Base-by-base conservation (phyloP, 2,113 vertebrate genomes). In the Sturnus vulgaris region DNA sequence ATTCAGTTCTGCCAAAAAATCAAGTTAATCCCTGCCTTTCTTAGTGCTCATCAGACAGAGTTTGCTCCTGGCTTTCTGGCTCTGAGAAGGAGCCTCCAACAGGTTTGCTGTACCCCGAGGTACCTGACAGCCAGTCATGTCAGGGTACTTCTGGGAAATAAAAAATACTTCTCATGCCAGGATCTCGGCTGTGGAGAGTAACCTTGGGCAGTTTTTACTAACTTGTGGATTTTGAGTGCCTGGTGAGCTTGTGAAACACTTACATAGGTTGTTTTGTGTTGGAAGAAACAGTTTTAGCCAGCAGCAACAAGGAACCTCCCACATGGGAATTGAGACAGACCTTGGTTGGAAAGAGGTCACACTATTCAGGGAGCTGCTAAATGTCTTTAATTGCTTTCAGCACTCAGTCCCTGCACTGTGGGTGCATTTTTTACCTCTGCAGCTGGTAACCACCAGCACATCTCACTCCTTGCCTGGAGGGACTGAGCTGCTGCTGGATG, bases 1-100 rank as follows among this genome's bases (percentile, higher is more conserved):
- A 91, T 59, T 81, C 61, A 60, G 22, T 75, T 75, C 83, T 91
- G 94, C 80, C 76, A 94, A 90, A 85, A 87, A 85, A 61, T 44
- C 57, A 65, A 83, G 60, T 84, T 40, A 71, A 83, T 83, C 80
- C 25, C 61, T 28, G 27, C 39, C 60, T 88, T 93, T 90, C 75
- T 86, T 49, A 75, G 40, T n/a, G 53, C 65, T 92, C 28, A 40
- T 75, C 60, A 83, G 50, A 21, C 44, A 42, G 59, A 65, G 28
- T 47, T 90, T 79, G 40, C 70, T 86, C 33, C 52, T 92, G 88
- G 60, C 49, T 91, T 75, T 84, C 30, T 15, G 18, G 35, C 15
- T 84, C 65, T 64, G 24, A 40, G 39, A 68, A 90, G 57, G 12
- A 93, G 12, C 25, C 28, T 88, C 25, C 60, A 44, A 37, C 22